Evolutionary conservation across 2,113 vertebrate species (phyloP).

Genomic region (Cynopterus brachyotis): DNA sequence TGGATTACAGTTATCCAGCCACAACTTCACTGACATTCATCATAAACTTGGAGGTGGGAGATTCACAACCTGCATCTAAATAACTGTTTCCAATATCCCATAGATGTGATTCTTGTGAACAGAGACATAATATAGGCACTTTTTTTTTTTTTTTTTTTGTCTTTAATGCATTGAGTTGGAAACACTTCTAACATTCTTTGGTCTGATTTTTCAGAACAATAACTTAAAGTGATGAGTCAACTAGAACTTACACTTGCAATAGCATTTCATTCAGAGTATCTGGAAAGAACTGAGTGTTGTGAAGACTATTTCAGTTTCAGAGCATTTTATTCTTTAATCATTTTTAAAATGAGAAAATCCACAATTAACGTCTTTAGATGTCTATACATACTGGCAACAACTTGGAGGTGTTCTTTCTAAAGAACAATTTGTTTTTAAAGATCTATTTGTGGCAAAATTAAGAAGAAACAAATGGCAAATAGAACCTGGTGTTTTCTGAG

Average conservation of each 20-base stretch:
- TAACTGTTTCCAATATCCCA: neutral
- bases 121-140: neutral
- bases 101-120: neutral
- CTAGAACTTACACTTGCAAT: neutral
- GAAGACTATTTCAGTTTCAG: neutral
- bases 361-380: neutral
- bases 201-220: constrained; percentile 8
- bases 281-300: neutral
- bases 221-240: constrained; percentile 14
- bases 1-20: constrained; percentile 52
- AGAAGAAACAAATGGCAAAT: neutral
- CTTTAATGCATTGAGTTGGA: neutral
- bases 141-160: neutral
- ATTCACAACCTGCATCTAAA: constrained; percentile 49
- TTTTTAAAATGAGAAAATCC: neutral
- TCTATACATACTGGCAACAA: neutral
- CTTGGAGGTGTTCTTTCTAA: neutral
- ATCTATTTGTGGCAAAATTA: neutral
- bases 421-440: neutral
- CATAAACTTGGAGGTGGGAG: constrained; percentile 60
- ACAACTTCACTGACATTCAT: constrained; percentile 60
- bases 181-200: constrained; percentile 4
- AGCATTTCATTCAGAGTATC: neutral
- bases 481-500: neutral
- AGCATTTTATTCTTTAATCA: neutral